phyloP scores from a whole-genome alignment of 2,797 vertebrate genomes.

The Okamejei kenojei region DNA sequence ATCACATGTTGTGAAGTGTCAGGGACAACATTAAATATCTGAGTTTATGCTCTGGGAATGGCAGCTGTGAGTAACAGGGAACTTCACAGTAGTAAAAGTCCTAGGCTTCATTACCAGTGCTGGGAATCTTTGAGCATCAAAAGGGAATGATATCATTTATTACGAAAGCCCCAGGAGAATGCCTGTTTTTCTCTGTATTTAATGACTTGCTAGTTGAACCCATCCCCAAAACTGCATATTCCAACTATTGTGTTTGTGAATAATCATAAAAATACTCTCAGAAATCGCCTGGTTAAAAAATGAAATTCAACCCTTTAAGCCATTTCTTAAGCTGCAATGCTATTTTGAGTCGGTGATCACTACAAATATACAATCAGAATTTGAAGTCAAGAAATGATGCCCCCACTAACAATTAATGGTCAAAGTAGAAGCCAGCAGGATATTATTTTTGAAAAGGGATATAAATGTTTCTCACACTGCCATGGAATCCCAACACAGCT shows the following conservation, averaged over 20 bases:
- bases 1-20: neutral
- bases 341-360: neutral
- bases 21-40: neutral
- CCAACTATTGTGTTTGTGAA: neutral
- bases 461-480: too few species aligned
- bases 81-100: neutral
- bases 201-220: conserved; percentile 9
- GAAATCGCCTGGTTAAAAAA: neutral
- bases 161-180: conserved; percentile 8
- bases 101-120: conserved; percentile 7
- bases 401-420: neutral
- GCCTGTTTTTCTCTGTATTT: conserved; percentile 15
- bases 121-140: conserved; percentile 24
- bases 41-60: neutral
- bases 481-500: neutral
- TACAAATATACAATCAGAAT: neutral
- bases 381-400: neutral
- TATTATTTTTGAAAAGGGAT: neutral
- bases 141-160: conserved; percentile 27
- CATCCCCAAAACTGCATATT: neutral
- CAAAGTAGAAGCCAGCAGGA: neutral
- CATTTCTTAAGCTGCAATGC: neutral
- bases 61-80: neutral
- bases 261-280: neutral
- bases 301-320: neutral